Evolutionary conservation across 2,113 vertebrate genomes (phyloP), one percentile per base, ranked within the genome.

Genomic region (Cacatua alba): DNA sequence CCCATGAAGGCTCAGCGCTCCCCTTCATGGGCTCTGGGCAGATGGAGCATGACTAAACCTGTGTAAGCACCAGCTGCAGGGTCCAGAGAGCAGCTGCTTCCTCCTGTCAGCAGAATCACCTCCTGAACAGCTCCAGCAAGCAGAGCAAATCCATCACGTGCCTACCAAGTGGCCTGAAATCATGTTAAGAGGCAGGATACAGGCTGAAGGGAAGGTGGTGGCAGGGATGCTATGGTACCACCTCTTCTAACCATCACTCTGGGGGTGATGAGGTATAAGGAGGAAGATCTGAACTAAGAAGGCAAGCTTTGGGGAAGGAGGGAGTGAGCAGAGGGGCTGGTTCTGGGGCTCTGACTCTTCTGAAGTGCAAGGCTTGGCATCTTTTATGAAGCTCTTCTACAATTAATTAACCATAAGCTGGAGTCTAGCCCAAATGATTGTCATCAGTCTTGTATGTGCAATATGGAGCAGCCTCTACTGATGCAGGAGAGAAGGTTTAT

Each of bases 1-100:
- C 15, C 25, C 1, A 1, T 4, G 41, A 46, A 57, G 24, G 29
- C 31, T 52, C 6, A 6, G 31, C 3, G 5, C 3, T 29, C 17
- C 60, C 43, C 83, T 63, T 39, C 17, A 6, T 7, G 26, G 52
- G 52, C 59, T 68, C 26, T 37, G 53, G 48, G 53, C 33, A 41
- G 57, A 28, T 35, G 64, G 39, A 51, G 21, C 41, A 39, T 7
- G 19, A 49, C 65, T 39, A 48, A 48, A 24, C 29, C 28, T 20
- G 19, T 1, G 1, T 20, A 33, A 74, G 29, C 49, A 70, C 43
- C 13, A 26, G 14, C 20, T 49, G 25, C 43, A 33, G 37, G 51
- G 44, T 55, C n/a, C 64, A 64, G 57, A 67, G 46, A 55, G 46
- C 35, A 37, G 19, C 48, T 6, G 17, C 17, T 24, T n/a, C 26